Percentiles rank a stretch among this genome's conserved stretches.
phyloP scores from a whole-genome alignment of 2,797 vertebrate genomes.

The Sorex maritimensis region DNA sequence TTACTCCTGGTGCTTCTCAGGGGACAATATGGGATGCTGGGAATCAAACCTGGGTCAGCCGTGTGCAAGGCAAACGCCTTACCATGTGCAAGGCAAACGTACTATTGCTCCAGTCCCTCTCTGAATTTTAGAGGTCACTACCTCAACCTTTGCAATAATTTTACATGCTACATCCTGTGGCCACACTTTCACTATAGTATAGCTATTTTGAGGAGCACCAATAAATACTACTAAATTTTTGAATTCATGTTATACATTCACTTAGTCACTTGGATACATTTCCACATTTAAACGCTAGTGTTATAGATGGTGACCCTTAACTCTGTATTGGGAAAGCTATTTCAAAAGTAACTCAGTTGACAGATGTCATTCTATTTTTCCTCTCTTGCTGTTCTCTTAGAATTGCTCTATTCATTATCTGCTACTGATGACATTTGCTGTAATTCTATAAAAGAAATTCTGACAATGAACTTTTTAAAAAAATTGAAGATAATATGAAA shows the following conservation, averaged over 20 bases:
- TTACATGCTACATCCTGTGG: neutral
- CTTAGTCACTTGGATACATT: too few species aligned
- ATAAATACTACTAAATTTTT: neutral
- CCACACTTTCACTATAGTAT: neutral
- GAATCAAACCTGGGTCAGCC: too few species aligned
- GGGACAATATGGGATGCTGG: too few species aligned
- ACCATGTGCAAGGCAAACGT: too few species aligned
- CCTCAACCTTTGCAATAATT: neutral
- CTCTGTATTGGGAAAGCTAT: neutral
- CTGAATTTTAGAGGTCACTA: neutral
- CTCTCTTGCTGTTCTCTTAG: neutral
- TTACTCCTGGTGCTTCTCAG: too few species aligned
- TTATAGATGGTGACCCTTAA: neutral
- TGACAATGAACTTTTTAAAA: neutral
- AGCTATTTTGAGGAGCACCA: neutral
- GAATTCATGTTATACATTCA: neutral
- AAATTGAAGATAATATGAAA: conserved; percentile 42
- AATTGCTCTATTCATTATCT: neutral
- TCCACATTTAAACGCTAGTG: neutral
- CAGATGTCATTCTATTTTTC: neutral
- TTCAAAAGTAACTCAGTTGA: neutral
- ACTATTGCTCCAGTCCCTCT: too few species aligned
- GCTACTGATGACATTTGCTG: neutral
- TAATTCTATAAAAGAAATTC: neutral
- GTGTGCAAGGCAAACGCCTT: too few species aligned